These are phyloP conservation scores for Acleris emargana DNA, from an alignment of 2,888 invertebrate species.

Conservation along the genomic window DNA sequence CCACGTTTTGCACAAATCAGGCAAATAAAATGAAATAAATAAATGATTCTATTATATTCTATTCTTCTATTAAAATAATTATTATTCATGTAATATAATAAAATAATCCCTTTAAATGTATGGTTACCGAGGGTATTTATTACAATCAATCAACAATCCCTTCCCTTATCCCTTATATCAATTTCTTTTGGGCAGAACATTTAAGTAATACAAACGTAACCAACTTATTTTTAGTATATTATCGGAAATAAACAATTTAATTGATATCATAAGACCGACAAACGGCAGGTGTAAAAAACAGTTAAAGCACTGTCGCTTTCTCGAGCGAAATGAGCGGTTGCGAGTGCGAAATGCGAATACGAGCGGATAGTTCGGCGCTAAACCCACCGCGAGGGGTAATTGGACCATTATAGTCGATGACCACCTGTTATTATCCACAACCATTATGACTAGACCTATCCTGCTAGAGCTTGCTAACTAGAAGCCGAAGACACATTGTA, in stretches of 20 bases:
- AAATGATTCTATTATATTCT: no score
- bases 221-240: slow-evolving; percentile 6
- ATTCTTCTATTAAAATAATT: no score
- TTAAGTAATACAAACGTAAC: slow-evolving; percentile 8
- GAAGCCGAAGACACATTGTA: neutral
- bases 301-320: slow-evolving; percentile 41
- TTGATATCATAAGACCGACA: slow-evolving; percentile 38
- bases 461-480: neutral
- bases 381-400: slow-evolving; percentile 40
- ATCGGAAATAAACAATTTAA: slow-evolving; percentile 29
- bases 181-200: slow-evolving; percentile 3
- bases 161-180: no score
- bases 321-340: slow-evolving; percentile 37
- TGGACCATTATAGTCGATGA: slow-evolving; percentile 44
- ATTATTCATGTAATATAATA: no score
- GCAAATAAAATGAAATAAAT: no score
- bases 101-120: no score
- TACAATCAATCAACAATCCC: no score
- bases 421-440: slow-evolving; percentile 40
- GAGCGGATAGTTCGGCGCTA: slow-evolving; percentile 40
- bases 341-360: slow-evolving; percentile 36
- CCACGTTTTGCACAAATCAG: no score
- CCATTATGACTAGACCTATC: slow-evolving; percentile 37
- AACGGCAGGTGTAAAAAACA: slow-evolving; percentile 35
- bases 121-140: no score